Evolutionary conservation across 2,113 vertebrate genomes (phyloP).

Genomic region (Oceanites oceanicus): DNA sequence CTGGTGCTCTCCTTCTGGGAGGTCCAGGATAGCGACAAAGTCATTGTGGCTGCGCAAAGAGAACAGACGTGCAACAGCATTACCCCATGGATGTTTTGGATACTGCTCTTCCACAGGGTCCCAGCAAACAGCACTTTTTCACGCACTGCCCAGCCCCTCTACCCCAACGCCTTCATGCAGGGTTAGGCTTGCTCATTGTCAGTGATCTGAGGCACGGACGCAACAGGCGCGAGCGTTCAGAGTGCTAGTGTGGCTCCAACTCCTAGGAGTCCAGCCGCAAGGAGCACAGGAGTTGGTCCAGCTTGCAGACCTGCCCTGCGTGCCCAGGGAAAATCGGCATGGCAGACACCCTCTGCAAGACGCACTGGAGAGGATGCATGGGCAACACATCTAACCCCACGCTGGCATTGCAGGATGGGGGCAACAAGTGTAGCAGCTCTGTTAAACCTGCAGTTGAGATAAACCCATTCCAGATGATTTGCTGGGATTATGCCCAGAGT

Average conservation of each 20-base stretch:
- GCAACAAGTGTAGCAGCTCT: not conserved
- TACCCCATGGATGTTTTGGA: not conserved
- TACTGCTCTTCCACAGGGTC: not conserved
- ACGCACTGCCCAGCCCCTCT: not conserved
- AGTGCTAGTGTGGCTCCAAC: not conserved
- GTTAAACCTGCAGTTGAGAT: not conserved
- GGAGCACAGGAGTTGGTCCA: not conserved
- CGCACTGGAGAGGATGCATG: fast-evolving
- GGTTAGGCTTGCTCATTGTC: not conserved
- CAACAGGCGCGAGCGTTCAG: fast-evolving
- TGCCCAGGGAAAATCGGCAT: fast-evolving
- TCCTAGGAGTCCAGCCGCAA: not conserved
- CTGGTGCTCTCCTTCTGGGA: conserved; percentile 96
- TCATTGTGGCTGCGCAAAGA: conserved; percentile 88
- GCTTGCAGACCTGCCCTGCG: not conserved
- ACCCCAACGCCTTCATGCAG: not conserved
- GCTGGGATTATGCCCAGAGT: not conserved
- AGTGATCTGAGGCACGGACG: not conserved
- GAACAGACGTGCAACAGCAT: not conserved
- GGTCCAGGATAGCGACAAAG: conserved; percentile 95
- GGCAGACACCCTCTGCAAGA: not conserved
- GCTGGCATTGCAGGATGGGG: not conserved
- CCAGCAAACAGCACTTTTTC: not conserved
- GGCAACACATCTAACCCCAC: not conserved
- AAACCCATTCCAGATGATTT: not conserved